Percentiles rank a stretch among this genome's conserved stretches.
Evolutionary conservation across 2,113 vertebrate species (phyloP).

Genomic region (Oryzias melastigma): DNA sequence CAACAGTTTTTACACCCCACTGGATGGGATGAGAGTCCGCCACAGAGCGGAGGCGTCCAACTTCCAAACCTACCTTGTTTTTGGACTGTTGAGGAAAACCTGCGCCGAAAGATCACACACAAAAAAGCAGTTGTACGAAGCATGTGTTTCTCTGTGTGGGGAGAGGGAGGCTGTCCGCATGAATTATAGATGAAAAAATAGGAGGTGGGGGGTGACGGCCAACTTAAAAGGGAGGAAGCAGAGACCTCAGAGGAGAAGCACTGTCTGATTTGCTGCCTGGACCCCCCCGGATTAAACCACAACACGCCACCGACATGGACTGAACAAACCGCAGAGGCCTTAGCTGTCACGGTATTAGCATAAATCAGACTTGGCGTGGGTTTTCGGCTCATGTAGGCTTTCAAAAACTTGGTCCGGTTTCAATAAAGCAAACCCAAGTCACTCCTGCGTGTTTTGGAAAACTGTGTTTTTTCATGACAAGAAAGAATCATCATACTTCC

Average conservation of each 20-base stretch:
- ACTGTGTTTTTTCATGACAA: too few species aligned
- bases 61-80: too few species aligned
- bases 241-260: conserved; percentile 27
- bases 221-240: conserved; percentile 29
- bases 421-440: too few species aligned
- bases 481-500: too few species aligned
- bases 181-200: conserved; percentile 58
- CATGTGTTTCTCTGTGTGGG: conserved; percentile 4
- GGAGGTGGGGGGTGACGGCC: conserved; percentile 12
- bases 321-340: background rate
- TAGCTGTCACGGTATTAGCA: background rate
- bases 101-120: too few species aligned
- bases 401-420: background rate
- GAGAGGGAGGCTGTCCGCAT: conserved; percentile 27
- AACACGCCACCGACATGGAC: conserved; percentile 1
- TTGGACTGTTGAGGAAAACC: too few species aligned
- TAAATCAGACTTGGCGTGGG: background rate
- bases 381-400: background rate
- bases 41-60: too few species aligned
- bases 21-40: too few species aligned
- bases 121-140: too few species aligned
- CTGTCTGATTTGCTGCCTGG: conserved; percentile 15
- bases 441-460: too few species aligned
- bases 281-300: conserved; percentile 18
- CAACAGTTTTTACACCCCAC: too few species aligned